Conservation (phyloP, 2,113 vertebrate genomes). For the Pionites leucogaster region DNA sequence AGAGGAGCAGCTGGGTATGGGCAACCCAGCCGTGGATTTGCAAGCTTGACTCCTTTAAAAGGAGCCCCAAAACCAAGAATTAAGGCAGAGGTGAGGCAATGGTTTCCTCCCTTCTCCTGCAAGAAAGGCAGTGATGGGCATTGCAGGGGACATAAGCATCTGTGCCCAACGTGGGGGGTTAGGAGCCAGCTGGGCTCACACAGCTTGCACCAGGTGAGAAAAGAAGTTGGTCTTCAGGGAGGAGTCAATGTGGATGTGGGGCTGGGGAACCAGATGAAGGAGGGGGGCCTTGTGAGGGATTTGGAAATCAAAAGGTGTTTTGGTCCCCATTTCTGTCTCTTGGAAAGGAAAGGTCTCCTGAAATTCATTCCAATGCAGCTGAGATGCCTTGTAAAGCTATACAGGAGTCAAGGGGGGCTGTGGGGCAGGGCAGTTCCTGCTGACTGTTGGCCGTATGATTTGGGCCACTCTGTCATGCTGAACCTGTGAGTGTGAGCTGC, state of each 20-base stretch:
- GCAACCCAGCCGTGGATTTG: background rate
- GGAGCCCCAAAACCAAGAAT: background rate
- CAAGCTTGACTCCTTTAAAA: background rate
- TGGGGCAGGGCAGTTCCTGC: background rate
- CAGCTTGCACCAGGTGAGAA: background rate
- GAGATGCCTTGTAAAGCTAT: background rate
- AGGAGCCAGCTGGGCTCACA: background rate
- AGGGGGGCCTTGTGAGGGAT: background rate
- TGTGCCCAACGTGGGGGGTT: accelerated
- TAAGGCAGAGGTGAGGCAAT: background rate
- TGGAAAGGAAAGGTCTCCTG: background rate
- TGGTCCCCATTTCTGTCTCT: background rate
- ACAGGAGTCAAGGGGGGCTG: background rate
- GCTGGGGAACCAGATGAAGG: background rate
- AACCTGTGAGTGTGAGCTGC: background rate
- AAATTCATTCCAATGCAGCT: background rate
- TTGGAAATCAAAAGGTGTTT: background rate
- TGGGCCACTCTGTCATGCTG: background rate
- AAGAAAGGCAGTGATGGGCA: accelerated
- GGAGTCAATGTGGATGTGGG: background rate
- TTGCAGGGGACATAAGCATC: too few species aligned
- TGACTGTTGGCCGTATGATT: background rate
- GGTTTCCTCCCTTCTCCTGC: background rate
- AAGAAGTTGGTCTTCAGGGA: background rate
- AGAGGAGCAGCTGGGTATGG: background rate